A percentile compares a stretch with the other conserved stretches of the same genome.
Evolutionary conservation across 2,113 vertebrate species (phyloP).

Genomic region (Megalops atlanticus): DNA sequence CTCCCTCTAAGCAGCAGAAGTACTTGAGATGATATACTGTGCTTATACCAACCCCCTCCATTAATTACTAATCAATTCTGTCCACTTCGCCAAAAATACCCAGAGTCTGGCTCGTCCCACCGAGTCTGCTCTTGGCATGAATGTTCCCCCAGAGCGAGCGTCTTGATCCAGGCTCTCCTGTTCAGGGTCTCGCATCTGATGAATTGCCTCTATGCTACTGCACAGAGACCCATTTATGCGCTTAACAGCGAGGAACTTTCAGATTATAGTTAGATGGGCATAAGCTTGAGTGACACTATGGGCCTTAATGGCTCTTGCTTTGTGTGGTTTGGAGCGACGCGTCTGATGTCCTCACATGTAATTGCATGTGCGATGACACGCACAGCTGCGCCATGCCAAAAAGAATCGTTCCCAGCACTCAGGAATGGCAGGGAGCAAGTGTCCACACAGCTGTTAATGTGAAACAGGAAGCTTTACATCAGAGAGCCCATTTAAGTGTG

Average conservation of each 20-base stretch:
- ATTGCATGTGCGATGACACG: neutral
- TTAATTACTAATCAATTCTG: neutral
- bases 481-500: neutral
- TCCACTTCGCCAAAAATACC: neutral
- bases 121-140: neutral
- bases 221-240: neutral
- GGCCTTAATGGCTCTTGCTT: neutral
- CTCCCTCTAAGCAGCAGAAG: neutral
- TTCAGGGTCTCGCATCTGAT: neutral
- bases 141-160: neutral
- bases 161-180: neutral
- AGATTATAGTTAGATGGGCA: neutral
- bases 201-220: neutral
- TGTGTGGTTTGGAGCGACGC: neutral
- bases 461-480: neutral
- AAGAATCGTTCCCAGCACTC: neutral
- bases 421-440: neutral
- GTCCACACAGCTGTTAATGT: neutral
- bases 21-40: neutral
- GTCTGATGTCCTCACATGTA: neutral
- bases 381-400: neutral
- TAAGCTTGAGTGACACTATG: neutral
- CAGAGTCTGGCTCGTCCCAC: too few relatives aligned
- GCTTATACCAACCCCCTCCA: neutral
- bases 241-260: neutral